Evolutionary conservation across 2,797 vertebrate species (phyloP), one percentile per base, ranked within the genome.

Genomic region (Myotis daubentonii): DNA sequence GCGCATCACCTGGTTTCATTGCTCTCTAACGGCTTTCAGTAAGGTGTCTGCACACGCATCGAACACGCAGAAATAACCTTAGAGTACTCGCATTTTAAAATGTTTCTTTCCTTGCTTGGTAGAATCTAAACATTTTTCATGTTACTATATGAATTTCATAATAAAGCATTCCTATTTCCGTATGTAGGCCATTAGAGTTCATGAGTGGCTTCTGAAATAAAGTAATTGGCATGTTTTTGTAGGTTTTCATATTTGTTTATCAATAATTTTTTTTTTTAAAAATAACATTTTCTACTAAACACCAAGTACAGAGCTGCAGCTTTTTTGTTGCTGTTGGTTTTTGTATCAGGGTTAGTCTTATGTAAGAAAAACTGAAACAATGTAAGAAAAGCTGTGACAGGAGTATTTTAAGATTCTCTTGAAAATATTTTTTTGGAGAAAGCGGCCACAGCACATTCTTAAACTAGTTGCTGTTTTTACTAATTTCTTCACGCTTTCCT

Each of bases 131-230:
- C 70, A 76, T 44, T 84, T 86, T 89, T 85, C 19, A 60, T 70
- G 12, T 62, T 81, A 68, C 20, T 71, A 20, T 65, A 12, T 60
- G 20, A 90, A 79, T 90, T 93, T 75, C 47, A 41, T 92, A 71
- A 62, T 44, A 44, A 74, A 94, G 38, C 36, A 49, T 33, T 80
- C 81, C 91, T 84, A 49, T 53, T 96, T 94, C 4, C 33, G 25
- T 89, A 1, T 51, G 66, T 20, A 80, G 22, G 60, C 16, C 38
- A 22, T 68, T 79, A 57, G 53, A 44, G 15, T 85, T 84, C n/a
- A 47, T 68, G 85, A 66, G 15, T 92, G 25, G 8, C 17, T 91
- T 75, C 66, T 71, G 44, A 92, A 80, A 87, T 70, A 74, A 72
- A 86, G 36, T 79, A 86, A 49, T 76, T 23, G 28, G 22, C 41